Percentiles rank a stretch among this genome's conserved stretches.
phyloP scores from a whole-genome alignment of 2,113 vertebrate species.

The Chelonoidis abingdonii region DNA sequence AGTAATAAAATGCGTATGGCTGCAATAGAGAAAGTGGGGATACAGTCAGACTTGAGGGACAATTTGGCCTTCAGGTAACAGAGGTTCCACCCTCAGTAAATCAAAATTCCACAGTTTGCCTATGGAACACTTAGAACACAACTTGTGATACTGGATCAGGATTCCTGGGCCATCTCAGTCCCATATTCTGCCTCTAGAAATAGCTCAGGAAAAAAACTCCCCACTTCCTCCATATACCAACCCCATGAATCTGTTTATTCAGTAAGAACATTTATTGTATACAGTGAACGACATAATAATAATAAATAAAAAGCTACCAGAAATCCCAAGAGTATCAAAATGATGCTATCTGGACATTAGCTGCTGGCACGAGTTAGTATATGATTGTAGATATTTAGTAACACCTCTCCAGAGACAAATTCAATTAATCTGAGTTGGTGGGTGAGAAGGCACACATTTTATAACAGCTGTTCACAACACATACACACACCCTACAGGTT shows the following conservation, averaged over 20 bases:
- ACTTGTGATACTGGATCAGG: neutral
- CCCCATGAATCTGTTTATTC: neutral
- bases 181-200: neutral
- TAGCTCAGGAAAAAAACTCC: neutral
- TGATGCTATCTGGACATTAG: neutral
- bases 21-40: fast-evolving
- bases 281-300: neutral
- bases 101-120: neutral
- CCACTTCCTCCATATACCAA: neutral
- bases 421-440: neutral
- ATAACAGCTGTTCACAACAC: neutral
- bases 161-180: neutral
- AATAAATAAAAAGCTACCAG: neutral
- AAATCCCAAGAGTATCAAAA: neutral
- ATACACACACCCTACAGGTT: neutral
- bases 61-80: fast-evolving
- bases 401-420: neutral
- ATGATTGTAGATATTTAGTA: neutral
- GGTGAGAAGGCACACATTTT: neutral
- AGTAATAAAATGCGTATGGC: neutral
- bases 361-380: neutral
- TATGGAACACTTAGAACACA: neutral
- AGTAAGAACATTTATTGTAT: neutral
- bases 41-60: neutral
- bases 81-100: neutral